Evolutionary conservation across 2,797 vertebrate genomes (phyloP), one percentile per base, ranked within the genome.

Genomic region (Pempheris klunzingeri): DNA sequence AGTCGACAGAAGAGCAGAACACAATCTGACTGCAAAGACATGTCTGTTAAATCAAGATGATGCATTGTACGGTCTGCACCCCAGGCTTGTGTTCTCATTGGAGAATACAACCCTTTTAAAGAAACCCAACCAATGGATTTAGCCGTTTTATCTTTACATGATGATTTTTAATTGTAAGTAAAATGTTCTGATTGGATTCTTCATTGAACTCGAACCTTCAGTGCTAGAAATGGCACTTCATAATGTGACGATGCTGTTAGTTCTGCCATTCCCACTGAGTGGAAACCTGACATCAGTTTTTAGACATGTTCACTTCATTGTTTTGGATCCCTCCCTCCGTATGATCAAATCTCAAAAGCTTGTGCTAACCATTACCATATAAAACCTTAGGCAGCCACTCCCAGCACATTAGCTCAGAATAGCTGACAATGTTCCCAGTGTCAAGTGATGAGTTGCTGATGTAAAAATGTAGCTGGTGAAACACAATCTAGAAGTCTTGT

Each of bases 381-480:
- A 22, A 63, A 70, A 73, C 24, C 1, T 20, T n/a, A 22, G 5
- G 11, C 55, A 47, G 63, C 43, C 22, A 13, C 63, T 73, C 70
- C 66, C 57, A 24, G 26, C 12, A 32, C 43, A 12, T 55, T 22
- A 36, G 74, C 70, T 26, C 46, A 80, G 50, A 72, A 71, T 58
- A 80, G 47, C 79, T 49, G 55, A 49, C 7, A 22, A 34, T 14
- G 7, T 57, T 50, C 10, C 52, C 28, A 44, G 41, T 13, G 30
- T 39, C 13, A 36, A 36, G 20, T 12, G 55, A 70, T 39, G 30
- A 59, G 32, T 26, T 13, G 34, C 17, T 3, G 2, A 26, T 14
- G 18, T 26, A 41, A 26, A 39, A 22, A 47, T 22, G 46, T 47
- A 12, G 8, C 50, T 36, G 17, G 17, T 20, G 11, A n/a, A n/a